These are phyloP conservation scores for Eupeodes corollae DNA, from an alignment of 1,140 invertebrate genomes.

Conservation along the genomic window DNA sequence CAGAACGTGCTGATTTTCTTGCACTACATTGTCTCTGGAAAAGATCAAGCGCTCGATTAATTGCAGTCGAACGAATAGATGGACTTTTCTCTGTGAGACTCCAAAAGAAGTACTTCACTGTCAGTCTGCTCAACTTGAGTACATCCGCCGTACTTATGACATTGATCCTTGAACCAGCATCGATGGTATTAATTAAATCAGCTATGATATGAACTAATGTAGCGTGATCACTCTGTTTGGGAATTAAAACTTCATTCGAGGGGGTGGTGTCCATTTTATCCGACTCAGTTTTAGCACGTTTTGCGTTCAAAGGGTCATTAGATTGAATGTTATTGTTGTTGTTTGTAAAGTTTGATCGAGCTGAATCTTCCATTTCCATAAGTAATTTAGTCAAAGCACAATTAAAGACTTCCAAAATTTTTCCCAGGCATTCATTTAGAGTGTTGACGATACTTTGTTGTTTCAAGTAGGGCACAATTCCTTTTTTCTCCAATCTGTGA, in stretches of 20 bases:
- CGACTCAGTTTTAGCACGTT: too few relatives aligned
- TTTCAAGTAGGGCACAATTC: constrained; percentile 17
- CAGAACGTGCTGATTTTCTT: constrained; percentile 51
- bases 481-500: constrained; percentile 27
- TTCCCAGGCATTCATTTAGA: constrained; percentile 29
- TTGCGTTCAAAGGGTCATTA: too few relatives aligned
- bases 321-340: too few relatives aligned
- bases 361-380: constrained; percentile 22
- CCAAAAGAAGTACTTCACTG: constrained; percentile 64
- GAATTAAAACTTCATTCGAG: too few relatives aligned
- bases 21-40: constrained; percentile 47
- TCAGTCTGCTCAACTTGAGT: constrained; percentile 51
- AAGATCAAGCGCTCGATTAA: constrained; percentile 48
- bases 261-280: too few relatives aligned
- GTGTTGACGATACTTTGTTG: constrained; percentile 16
- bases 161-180: constrained; percentile 18
- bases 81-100: constrained; percentile 52
- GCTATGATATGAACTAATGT: constrained; percentile 26
- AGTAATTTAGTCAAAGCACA: constrained; percentile 25
- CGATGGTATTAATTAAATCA: constrained; percentile 28
- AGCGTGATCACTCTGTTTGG: constrained; percentile 1
- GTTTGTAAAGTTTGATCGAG: not conserved
- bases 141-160: constrained; percentile 19
- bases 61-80: constrained; percentile 44
- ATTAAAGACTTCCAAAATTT: constrained; percentile 33